A percentile compares a stretch with the other conserved stretches of the same genome.
phyloP scores from a whole-genome alignment of 2,113 vertebrate species.

The Orthochromis indermauri region DNA sequence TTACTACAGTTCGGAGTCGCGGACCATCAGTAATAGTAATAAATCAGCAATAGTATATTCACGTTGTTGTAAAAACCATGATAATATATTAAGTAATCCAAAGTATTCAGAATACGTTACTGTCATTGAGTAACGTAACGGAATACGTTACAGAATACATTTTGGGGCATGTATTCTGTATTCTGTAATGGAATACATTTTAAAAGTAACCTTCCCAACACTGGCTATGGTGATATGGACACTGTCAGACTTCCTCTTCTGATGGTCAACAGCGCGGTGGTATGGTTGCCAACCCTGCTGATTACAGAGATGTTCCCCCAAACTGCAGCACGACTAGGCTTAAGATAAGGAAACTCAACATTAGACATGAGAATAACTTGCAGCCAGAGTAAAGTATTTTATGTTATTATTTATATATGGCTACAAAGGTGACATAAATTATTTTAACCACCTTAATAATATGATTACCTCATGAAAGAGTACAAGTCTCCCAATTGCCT shows the following conservation, averaged over 20 bases:
- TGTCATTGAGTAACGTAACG: too few relatives aligned
- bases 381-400: neutral
- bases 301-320: neutral
- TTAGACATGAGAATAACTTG: neutral
- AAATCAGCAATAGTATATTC: too few relatives aligned
- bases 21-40: too few relatives aligned
- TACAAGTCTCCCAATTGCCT: conserved; percentile 11
- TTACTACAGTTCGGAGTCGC: too few relatives aligned
- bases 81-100: too few relatives aligned
- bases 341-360: neutral
- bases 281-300: neutral
- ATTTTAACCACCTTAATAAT: neutral
- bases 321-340: conserved; percentile 12
- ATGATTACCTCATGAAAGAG: neutral
- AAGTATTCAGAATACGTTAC: too few relatives aligned
- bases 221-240: neutral
- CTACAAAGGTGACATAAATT: neutral
- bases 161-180: too few relatives aligned
- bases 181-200: too few relatives aligned
- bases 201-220: too few relatives aligned
- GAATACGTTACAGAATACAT: too few relatives aligned
- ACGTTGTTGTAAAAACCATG: too few relatives aligned
- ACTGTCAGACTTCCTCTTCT: neutral
- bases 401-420: neutral
- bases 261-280: neutral